Percentiles rank a stretch among this genome's conserved stretches.
Conservation (phyloP, 2,113 vertebrate species). For the Hylia prasina region DNA sequence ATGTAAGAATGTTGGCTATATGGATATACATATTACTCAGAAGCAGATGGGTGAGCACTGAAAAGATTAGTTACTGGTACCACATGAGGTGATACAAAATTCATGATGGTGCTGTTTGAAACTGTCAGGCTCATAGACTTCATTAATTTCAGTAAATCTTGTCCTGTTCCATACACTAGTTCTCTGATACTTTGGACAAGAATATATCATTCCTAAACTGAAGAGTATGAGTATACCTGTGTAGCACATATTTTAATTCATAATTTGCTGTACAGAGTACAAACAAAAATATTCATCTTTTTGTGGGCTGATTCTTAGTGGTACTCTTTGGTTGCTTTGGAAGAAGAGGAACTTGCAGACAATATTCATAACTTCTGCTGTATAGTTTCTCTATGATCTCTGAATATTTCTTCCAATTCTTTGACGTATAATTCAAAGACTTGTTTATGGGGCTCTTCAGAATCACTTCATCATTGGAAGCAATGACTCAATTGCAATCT, state of each 20-base stretch:
- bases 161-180: neutral
- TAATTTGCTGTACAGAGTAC: neutral
- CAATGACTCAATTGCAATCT: neutral
- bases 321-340: neutral
- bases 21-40: neutral
- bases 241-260: neutral
- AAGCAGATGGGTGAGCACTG: neutral
- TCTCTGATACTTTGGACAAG: neutral
- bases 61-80: neutral
- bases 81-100: neutral
- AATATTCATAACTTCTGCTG: neutral
- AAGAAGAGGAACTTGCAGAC: neutral
- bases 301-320: neutral
- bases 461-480: neutral
- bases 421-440: neutral
- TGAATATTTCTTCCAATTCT: conserved; percentile 1
- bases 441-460: neutral
- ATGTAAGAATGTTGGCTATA: neutral
- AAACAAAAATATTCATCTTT: neutral
- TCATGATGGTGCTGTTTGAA: neutral
- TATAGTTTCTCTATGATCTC: neutral
- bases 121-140: neutral
- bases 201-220: neutral
- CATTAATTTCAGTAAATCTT: neutral
- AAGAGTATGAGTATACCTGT: neutral